Evolutionary conservation across 1,140 invertebrate species (phyloP).

Genomic region (Drosophila repleta): DNA sequence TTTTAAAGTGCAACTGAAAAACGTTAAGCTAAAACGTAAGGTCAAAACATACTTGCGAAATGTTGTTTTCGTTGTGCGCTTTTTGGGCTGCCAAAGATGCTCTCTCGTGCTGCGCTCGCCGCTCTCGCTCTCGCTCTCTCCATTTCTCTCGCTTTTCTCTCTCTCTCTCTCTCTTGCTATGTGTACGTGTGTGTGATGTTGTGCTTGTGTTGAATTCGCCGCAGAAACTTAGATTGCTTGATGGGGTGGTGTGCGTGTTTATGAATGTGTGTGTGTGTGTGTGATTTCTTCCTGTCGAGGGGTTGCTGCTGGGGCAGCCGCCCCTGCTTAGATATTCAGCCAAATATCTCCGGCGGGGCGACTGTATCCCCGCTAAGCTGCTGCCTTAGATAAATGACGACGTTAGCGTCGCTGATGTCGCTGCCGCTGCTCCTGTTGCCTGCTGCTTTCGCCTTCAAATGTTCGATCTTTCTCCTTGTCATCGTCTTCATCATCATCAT

Average conservation of each 20-base stretch:
- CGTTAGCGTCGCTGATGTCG: constrained; percentile 24
- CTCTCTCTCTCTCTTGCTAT: constrained; percentile 31
- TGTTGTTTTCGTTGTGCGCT: constrained; percentile 32
- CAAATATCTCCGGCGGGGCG: constrained; percentile 66
- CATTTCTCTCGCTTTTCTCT: constrained; percentile 19
- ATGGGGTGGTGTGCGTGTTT: constrained; percentile 34
- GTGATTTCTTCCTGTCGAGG: constrained; percentile 68
- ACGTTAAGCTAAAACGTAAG: constrained; percentile 47
- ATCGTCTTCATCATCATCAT: constrained; percentile 62
- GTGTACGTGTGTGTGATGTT: constrained; percentile 14
- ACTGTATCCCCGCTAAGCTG: constrained; percentile 55
- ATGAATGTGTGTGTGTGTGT: constrained; percentile 45
- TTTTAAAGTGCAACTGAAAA: constrained; percentile 46
- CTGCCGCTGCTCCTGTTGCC: constrained; percentile 33
- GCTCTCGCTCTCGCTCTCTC: constrained; percentile 34
- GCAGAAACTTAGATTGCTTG: constrained; percentile 55
- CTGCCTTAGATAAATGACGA: constrained; percentile 65
- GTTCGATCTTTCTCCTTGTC: constrained; percentile 57
- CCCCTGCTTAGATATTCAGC: constrained; percentile 80
- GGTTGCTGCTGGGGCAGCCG: constrained; percentile 67
- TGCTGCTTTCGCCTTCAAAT: constrained; percentile 72
- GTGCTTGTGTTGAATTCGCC: constrained; percentile 65
- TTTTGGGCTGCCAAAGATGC: constrained; percentile 57
- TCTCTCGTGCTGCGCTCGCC: constrained; percentile 52
- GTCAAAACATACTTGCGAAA: constrained; percentile 78